A percentile compares a stretch with the other conserved stretches of the same genome.
Evolutionary conservation across 2,888 invertebrate species (phyloP).

Genomic region (Acronicta aceris): DNA sequence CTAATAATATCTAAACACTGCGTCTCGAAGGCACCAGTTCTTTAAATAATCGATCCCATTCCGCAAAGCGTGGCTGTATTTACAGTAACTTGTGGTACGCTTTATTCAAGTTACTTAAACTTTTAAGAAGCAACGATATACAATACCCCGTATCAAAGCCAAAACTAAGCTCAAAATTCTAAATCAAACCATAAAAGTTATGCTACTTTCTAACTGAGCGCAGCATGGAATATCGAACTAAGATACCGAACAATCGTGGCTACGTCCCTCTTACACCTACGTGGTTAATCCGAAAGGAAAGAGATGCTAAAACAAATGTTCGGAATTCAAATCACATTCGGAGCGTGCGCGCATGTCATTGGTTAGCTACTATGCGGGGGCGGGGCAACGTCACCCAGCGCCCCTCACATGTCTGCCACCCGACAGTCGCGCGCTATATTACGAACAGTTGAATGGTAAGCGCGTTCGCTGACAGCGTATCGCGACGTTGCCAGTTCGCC

Average conservation of each 20-base stretch:
- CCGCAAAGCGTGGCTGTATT: conserved; percentile 56
- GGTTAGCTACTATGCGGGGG: conserved; percentile 71
- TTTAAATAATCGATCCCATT: conserved; percentile 59
- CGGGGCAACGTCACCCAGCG: conserved; percentile 78
- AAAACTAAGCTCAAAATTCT: conserved; percentile 41
- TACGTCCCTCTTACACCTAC: conserved; percentile 51
- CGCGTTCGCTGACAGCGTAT: conserved; percentile 78
- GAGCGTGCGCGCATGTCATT: conserved; percentile 65
- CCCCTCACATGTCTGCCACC: conserved; percentile 79
- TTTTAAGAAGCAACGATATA: conserved; percentile 34
- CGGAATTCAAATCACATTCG: conserved; percentile 63
- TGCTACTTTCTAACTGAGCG: conserved; percentile 30
- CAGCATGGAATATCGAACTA: conserved; percentile 32
- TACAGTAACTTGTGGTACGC: conserved; percentile 56
- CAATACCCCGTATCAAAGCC: conserved; percentile 35
- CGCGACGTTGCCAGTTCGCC: conserved; percentile 81
- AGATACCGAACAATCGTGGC: conserved; percentile 36
- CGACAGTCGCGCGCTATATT: conserved; percentile 81
- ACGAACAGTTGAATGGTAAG: conserved; percentile 86
- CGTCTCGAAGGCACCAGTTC: conserved; percentile 32
- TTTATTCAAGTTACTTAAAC: conserved; percentile 56
- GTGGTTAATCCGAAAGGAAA: conserved; percentile 45
- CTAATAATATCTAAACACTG: not conserved
- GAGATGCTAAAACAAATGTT: conserved; percentile 58
- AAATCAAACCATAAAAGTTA: conserved; percentile 26